Evolutionary conservation across 2,113 vertebrate genomes (phyloP).

Genomic region (Myxocyprinus asiaticus): DNA sequence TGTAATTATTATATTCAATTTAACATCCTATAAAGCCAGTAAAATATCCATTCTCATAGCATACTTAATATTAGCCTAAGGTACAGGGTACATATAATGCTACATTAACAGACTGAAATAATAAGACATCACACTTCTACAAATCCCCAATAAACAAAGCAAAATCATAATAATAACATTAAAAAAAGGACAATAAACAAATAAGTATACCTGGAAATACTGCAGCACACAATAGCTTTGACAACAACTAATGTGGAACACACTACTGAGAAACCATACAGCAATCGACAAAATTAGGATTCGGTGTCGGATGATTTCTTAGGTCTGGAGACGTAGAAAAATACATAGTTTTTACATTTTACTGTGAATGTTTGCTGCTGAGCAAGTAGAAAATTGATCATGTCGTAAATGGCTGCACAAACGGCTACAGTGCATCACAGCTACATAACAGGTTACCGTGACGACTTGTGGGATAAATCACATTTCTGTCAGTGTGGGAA

Average conservation of each 20-base stretch:
- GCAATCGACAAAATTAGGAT: conserved; percentile 77
- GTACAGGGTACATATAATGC: conserved; percentile 88
- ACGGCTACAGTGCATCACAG: conserved; percentile 45
- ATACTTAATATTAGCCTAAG: conserved; percentile 95
- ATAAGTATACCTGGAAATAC: conserved; percentile 90
- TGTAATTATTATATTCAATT: conserved; percentile 83
- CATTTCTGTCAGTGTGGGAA: not conserved
- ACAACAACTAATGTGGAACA: conserved; percentile 90
- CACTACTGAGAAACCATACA: conserved; percentile 87
- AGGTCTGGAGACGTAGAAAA: conserved; percentile 75
- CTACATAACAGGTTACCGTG: conserved; percentile 44
- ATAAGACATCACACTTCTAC: conserved; percentile 75
- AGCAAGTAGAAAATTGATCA: conserved; percentile 52
- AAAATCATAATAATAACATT: conserved; percentile 73
- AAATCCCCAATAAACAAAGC: conserved; percentile 70
- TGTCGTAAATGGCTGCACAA: conserved; percentile 35
- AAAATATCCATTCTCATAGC: conserved; percentile 99
- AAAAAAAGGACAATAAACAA: conserved; percentile 79
- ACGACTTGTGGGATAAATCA: conserved; percentile 16
- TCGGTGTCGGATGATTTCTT: conserved; percentile 77
- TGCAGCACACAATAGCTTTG: conserved; percentile 87
- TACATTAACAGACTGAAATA: conserved; percentile 86
- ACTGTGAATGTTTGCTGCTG: conserved; percentile 50
- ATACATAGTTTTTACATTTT: conserved; percentile 54
- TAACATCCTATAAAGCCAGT: conserved; percentile 98